Base-by-base conservation (phyloP, 2,888 invertebrate genomes). In the Microchrysa polita region DNA sequence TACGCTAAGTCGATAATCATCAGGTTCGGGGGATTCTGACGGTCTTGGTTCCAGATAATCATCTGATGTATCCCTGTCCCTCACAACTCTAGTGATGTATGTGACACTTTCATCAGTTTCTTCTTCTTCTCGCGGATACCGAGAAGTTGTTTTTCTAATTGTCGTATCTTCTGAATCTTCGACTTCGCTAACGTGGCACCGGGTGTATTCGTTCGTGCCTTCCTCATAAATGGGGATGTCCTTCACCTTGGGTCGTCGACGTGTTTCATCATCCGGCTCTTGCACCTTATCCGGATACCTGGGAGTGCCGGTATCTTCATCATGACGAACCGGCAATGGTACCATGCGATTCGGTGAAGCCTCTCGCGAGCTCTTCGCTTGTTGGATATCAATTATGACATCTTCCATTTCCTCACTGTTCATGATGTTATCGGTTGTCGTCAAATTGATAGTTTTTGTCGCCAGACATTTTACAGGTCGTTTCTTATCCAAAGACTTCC, bases 311-410 rank as follows among this genome's bases (percentile, higher is more conserved):
- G 88, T 87, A 75, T 88, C 88, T 63, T 88, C 88, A 65, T 86
- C 85, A 7, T 88, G 87, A 52, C 88, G 87, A 4, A 90, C 87
- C 0, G 91, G 91, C 10, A 89, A 88, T 0, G 91, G 91, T 78
- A 90, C 90, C 73, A 91, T 88, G 75, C 90, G 88, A 80, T 92
- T 91, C 0, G 92, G 92, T 4, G 92, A 91, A 67, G 91, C 90
- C 82, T 93, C 93, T 18, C 92, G 85, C 0, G 92, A 92, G 65
- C 92, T 92, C 82, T 90, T 91, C 0, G 92, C 91, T 80, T 90
- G 89, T 80, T 90, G 89, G 61, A 91, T 87, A 80, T 91, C 90
- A 74, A 91, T 89, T 40, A 91, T 87, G n/a, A 91, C 83, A 78
- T 90, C 89, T 79, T 88, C 88, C 77, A 87, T 84, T 18, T 83